Evolutionary conservation across 2,113 vertebrate species (phyloP).

Genomic region (Sylvilagus bachmani): DNA sequence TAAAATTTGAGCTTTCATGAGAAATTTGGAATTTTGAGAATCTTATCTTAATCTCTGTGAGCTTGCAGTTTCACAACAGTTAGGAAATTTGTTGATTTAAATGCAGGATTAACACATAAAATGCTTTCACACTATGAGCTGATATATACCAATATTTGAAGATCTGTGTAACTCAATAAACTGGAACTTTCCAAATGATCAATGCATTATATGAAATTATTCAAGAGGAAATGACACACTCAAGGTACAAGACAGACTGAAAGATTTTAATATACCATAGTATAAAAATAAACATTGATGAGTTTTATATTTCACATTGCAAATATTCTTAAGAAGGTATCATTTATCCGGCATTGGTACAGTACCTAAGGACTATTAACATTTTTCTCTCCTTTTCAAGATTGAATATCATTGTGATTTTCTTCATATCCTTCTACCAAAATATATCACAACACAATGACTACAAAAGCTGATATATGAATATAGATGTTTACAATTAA

Average conservation of each 20-base stretch:
- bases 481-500: not conserved
- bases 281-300: not conserved
- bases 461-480: not conserved
- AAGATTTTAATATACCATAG: not conserved
- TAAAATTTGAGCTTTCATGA: slow-evolving; percentile 1
- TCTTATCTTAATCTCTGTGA: not conserved
- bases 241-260: not conserved
- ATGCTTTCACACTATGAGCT: not conserved
- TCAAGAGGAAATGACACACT: not conserved
- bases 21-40: slow-evolving; percentile 33
- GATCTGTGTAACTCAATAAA: not conserved
- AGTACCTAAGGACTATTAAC: not conserved
- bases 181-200: not conserved
- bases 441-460: not conserved
- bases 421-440: not conserved
- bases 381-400: not conserved
- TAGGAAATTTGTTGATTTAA: not conserved
- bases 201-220: not conserved
- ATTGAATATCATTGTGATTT: not conserved
- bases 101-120: not conserved
- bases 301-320: not conserved
- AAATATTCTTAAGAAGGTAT: not conserved
- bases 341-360: not conserved
- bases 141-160: not conserved
- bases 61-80: not conserved